Evolutionary conservation across 2,113 vertebrate genomes (phyloP), one percentile per base, ranked within the genome.

Genomic region (Cryptotis parvus): DNA sequence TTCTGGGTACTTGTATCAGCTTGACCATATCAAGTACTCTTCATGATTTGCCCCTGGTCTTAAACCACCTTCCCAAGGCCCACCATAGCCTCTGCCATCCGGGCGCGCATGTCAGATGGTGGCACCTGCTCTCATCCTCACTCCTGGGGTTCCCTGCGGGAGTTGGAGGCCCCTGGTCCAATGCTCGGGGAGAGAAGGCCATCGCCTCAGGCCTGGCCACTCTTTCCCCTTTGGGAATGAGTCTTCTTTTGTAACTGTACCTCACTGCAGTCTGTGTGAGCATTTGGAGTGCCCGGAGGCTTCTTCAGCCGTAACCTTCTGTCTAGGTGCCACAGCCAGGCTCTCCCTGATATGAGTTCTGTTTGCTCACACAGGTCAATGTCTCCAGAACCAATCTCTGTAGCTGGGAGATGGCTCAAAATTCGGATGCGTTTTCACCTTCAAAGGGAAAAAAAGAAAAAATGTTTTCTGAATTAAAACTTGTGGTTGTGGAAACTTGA

Each of bases 401-500:
- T 4, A 3, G 35, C 20, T 16, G 24, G 86, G 37, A 70, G 14
- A 29, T 37, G 75, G 55, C 37, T 35, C 55, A 78, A 89, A 78
- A 79, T 76, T 10, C 70, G 24, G 49, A 84, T 77, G 63, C 9
- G 1, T 89, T 91, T 80, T 76, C 43, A 92, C 15, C 73, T 73
- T 20, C 74, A n/a, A 27, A 37, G 35, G 37, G 12, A 75, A 83
- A 49, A 39, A 49, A 61, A 82, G 68, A 83, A 49, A 39, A 49
- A 61, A 82, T 6, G 11, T 70, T 93, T 91, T 77, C 76, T 87
- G 90, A 90, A 90, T 92, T 90, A 88, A 96, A 95, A 85, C 63
- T 72, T 91, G 75, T 61, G 72, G 27, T 81, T 31, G 6, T 83
- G 52, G 78, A 87, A 91, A 90, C 78, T 79, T 80, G 69, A 95